Percentiles rank a stretch among this genome's conserved stretches.
Conservation (phyloP, 2,888 invertebrate species). For the Monopis laevigella region DNA sequence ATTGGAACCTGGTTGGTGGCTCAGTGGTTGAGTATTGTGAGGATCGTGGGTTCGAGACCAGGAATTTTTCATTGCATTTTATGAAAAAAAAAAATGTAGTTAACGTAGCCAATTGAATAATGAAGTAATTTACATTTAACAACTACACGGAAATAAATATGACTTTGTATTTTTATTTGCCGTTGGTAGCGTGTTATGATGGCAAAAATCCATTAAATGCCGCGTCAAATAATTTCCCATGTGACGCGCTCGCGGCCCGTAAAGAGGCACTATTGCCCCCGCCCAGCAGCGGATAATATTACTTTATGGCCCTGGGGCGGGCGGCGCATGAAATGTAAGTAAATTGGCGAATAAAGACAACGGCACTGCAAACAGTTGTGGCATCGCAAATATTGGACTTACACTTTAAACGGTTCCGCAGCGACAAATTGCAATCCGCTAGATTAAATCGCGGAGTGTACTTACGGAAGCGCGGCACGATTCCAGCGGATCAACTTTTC, state of each 20-base stretch:
- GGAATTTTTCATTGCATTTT: no score
- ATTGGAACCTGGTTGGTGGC: no score
- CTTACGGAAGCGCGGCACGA: neutral
- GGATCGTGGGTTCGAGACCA: no score
- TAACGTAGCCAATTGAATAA: no score
- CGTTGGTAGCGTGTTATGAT: constrained; percentile 63
- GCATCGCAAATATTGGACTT: constrained; percentile 1
- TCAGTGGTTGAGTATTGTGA: no score
- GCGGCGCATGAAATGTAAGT: constrained; percentile 46
- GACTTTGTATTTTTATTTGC: constrained; percentile 41
- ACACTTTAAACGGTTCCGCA: constrained; percentile 3
- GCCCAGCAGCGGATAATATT: constrained; percentile 62
- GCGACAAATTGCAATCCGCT: neutral
- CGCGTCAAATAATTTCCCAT: constrained; percentile 68
- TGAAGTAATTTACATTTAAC: no score
- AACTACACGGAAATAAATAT: constrained; percentile 17
- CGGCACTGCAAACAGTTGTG: constrained; percentile 27
- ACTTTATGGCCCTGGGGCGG: constrained; percentile 61
- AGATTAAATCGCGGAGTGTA: constrained; percentile 1
- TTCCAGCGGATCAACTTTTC: no score
- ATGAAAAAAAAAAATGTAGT: no score
- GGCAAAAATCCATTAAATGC: constrained; percentile 67
- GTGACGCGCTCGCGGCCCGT: constrained; percentile 64
- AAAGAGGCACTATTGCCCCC: constrained; percentile 65
- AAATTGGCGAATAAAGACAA: constrained; percentile 64